Conservation (phyloP, 2,113 vertebrate genomes). For the Dicerorhinus sumatrensis region DNA sequence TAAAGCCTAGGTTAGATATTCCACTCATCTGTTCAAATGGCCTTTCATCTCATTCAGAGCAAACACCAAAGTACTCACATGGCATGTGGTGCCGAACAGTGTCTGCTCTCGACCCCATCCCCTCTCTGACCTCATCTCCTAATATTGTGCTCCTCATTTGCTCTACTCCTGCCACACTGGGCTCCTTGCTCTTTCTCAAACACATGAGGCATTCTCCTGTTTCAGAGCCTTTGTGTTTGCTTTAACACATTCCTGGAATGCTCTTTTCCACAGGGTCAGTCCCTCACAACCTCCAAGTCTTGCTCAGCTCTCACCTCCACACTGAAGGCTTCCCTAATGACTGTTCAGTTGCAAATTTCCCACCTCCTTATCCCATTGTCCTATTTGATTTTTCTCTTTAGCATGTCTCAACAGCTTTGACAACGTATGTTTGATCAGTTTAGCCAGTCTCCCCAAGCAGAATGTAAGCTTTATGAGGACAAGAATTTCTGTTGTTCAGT, state of each 20-base stretch:
- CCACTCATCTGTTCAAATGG: not conserved
- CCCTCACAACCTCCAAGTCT: no score
- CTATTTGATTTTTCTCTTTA: not conserved
- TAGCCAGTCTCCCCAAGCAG: not conserved
- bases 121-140: not conserved
- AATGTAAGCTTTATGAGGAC: not conserved
- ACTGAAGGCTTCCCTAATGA: not conserved
- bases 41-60: not conserved
- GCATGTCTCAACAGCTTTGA: not conserved
- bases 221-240: not conserved
- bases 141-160: not conserved
- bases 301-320: not conserved
- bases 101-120: not conserved
- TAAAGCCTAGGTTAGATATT: not conserved
- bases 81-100: accelerated
- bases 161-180: not conserved
- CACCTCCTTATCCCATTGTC: not conserved
- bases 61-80: not conserved
- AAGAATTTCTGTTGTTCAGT: not conserved
- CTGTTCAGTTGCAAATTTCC: not conserved
- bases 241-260: not conserved
- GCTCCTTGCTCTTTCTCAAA: not conserved
- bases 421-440: not conserved
- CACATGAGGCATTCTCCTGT: not conserved
- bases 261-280: no score